Percentiles rank a stretch among this genome's conserved stretches.
These are phyloP conservation scores for Nymphicus hollandicus DNA, from an alignment of 2,113 vertebrate species.

Conservation along the genomic window DNA sequence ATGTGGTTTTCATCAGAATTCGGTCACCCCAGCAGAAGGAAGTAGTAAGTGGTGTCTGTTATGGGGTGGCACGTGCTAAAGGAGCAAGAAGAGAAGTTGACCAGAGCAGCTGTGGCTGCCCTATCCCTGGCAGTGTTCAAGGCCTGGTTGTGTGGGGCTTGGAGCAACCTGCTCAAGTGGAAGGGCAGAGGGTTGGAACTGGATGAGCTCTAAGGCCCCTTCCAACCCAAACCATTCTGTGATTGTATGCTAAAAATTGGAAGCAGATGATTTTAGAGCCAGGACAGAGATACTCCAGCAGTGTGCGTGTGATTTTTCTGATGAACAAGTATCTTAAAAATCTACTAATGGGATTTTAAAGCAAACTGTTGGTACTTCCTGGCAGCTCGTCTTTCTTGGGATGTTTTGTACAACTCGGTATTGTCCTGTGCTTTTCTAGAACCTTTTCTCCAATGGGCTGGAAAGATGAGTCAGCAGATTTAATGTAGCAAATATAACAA, in stretches of 20 bases:
- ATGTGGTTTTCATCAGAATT: neutral
- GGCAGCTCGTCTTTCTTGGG: neutral
- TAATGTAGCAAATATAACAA: neutral
- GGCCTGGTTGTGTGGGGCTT: neutral
- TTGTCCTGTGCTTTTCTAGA: conserved; percentile 15
- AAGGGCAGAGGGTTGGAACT: neutral
- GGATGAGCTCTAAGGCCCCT: neutral
- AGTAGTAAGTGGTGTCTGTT: accelerated
- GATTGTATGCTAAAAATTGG: neutral
- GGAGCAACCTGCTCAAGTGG: neutral
- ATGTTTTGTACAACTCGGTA: neutral
- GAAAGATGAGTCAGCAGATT: conserved; percentile 4
- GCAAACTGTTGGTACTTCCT: neutral
- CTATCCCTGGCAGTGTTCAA: neutral
- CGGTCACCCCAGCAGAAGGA: neutral
- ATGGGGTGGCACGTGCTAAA: neutral
- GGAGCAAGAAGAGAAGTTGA: neutral
- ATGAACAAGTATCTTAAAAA: neutral
- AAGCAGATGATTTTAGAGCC: neutral
- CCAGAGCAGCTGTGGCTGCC: neutral
- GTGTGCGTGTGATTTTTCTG: neutral
- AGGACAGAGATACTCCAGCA: neutral
- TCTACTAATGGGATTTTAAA: neutral
- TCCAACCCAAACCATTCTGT: neutral
- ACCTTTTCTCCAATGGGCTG: neutral